Percentiles rank a stretch among this genome's conserved stretches.
Evolutionary conservation across 1,140 invertebrate genomes (phyloP).

Genomic region (Arctopsyche grandis): DNA sequence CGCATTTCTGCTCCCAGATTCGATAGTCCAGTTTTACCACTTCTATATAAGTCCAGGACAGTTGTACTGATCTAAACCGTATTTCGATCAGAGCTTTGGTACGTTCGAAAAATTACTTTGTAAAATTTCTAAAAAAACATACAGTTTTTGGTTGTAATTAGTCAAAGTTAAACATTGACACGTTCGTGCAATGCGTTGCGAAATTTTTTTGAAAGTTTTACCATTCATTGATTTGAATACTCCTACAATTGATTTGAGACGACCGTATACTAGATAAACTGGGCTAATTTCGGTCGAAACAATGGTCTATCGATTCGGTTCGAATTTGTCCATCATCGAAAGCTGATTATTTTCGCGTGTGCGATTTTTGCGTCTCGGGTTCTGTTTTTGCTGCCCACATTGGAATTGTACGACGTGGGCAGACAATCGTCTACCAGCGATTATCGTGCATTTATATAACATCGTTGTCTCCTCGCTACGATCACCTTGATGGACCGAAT

Average conservation of each 20-base stretch:
- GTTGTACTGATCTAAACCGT: not conserved
- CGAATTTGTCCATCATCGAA: not conserved
- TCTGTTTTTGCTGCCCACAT: slow-evolving; percentile 17
- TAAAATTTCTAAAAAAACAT: too few relatives aligned
- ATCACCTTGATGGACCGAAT: slow-evolving; percentile 43
- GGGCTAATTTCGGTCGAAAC: not conserved
- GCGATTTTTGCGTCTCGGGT: slow-evolving; percentile 12
- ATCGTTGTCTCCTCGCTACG: slow-evolving; percentile 28
- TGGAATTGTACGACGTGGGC: not conserved
- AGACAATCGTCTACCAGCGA: slow-evolving; percentile 35
- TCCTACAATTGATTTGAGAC: too few relatives aligned
- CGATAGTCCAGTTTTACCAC: slow-evolving; percentile 24
- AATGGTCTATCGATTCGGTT: not conserved
- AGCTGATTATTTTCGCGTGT: slow-evolving; percentile 2
- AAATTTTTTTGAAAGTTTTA: too few relatives aligned
- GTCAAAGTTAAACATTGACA: too few relatives aligned
- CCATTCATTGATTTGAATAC: too few relatives aligned
- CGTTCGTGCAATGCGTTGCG: too few relatives aligned
- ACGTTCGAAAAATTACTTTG: too few relatives aligned
- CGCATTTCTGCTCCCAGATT: slow-evolving; percentile 14
- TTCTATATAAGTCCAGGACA: slow-evolving; percentile 23
- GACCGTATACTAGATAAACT: too few relatives aligned
- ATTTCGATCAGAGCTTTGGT: not conserved
- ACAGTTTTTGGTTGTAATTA: too few relatives aligned
- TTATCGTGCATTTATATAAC: slow-evolving; percentile 43